Evolutionary conservation across 2,113 vertebrate genomes (phyloP).

Genomic region (Crotalus viridis): DNA sequence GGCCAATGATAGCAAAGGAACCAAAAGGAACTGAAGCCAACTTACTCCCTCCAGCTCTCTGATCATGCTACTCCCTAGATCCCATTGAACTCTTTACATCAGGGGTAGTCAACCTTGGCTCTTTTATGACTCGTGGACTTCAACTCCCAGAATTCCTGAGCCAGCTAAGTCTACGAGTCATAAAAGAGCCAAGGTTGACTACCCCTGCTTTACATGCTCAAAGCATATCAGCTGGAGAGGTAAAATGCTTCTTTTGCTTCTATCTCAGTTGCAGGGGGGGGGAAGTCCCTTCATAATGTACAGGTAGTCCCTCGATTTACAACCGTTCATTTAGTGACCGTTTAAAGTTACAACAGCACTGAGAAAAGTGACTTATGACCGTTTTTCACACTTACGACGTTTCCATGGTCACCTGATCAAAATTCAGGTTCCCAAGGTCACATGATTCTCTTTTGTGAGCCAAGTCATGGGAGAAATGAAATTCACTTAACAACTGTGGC

Average conservation of each 20-base stretch:
- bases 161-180: too few species aligned
- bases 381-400: not conserved
- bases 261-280: not conserved
- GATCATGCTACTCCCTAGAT: not conserved
- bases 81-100: not conserved
- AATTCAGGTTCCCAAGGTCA: not conserved
- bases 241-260: not conserved
- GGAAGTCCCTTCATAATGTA: not conserved
- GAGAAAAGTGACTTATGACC: not conserved
- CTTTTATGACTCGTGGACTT: too few species aligned
- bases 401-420: not conserved
- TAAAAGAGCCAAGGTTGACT: too few species aligned
- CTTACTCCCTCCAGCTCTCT: not conserved
- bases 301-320: not conserved
- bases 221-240: not conserved
- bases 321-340: not conserved
- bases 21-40: constrained; percentile 15
- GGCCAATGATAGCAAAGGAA: not conserved
- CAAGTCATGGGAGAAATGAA: not conserved
- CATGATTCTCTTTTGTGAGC: not conserved
- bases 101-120: too few species aligned
- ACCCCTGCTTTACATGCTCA: not conserved
- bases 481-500: not conserved
- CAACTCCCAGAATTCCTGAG: too few species aligned
- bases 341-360: not conserved